A percentile compares a stretch with the other conserved stretches of the same genome.
Evolutionary conservation across 2,797 vertebrate species (phyloP).

Genomic region (Nannoperca australis): DNA sequence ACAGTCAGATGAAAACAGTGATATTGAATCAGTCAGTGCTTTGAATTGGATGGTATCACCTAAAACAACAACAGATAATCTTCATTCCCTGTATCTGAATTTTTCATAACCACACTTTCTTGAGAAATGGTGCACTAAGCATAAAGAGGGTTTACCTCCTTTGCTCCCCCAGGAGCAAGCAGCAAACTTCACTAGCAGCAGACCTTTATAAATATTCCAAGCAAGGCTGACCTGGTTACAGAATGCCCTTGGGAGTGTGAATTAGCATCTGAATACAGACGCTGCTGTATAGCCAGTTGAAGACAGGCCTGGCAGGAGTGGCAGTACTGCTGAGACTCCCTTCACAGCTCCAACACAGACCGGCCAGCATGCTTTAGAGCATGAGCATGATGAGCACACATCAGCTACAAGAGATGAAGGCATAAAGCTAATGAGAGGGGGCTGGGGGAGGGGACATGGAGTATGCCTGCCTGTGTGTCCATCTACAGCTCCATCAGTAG

Average conservation of each 20-base stretch:
- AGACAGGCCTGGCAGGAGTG: conserved; percentile 77
- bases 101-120: conserved; percentile 56
- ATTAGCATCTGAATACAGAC: conserved; percentile 88
- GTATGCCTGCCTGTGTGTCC: conserved; percentile 2
- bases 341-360: conserved; percentile 60
- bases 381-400: conserved; percentile 51
- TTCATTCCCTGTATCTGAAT: conserved; percentile 45
- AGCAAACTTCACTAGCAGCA: conserved; percentile 77
- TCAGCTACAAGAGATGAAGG: conserved; percentile 53
- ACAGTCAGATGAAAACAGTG: conserved; percentile 28
- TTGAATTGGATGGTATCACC: conserved; percentile 42
- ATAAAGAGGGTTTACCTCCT: conserved; percentile 75
- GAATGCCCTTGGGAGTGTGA: conserved; percentile 83
- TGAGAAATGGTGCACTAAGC: conserved; percentile 68
- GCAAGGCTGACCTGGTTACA: conserved; percentile 88
- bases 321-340: conserved; percentile 68
- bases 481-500: conserved; percentile 7
- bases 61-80: conserved; percentile 46
- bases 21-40: conserved; percentile 33
- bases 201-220: conserved; percentile 86
- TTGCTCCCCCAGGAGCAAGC: conserved; percentile 71
- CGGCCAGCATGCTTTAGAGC: conserved; percentile 62
- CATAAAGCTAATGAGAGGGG: conserved; percentile 40
- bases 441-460: background rate
- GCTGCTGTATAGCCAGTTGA: conserved; percentile 76